These are phyloP conservation scores for Thalassophryne amazonica DNA, from an alignment of 2,797 vertebrate species.

Conservation along the genomic window DNA sequence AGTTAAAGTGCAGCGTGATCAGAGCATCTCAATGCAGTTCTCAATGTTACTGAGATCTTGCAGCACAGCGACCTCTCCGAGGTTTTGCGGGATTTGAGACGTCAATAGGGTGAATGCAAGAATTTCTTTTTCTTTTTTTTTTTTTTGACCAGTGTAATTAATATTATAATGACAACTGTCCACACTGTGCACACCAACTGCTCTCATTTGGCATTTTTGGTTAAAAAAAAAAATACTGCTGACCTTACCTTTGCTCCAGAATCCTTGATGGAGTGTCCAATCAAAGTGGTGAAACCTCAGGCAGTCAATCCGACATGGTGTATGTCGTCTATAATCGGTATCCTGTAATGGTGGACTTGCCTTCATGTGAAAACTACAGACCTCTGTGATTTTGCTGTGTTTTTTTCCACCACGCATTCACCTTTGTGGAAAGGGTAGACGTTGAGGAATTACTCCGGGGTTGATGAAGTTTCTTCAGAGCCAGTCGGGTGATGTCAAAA, in stretches of 20 bases:
- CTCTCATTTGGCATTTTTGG: conserved; percentile 8
- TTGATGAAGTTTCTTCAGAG: conserved; percentile 15
- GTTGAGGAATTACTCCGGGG: neutral
- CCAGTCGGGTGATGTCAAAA: neutral
- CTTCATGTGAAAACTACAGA: conserved; percentile 11
- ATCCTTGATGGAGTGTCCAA: conserved; percentile 47
- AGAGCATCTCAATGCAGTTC: too few relatives aligned
- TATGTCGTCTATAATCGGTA: conserved; percentile 45
- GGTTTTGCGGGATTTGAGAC: too few relatives aligned
- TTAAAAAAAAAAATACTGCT: conserved; percentile 2
- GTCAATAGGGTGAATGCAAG: too few relatives aligned
- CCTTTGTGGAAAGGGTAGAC: neutral
- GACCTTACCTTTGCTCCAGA: conserved; percentile 45
- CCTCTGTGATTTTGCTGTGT: neutral
- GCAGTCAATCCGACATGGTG: conserved; percentile 50
- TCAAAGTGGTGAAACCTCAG: conserved; percentile 53
- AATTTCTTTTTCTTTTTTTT: too few relatives aligned
- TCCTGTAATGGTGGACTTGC: conserved; percentile 48
- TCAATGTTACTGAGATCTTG: too few relatives aligned
- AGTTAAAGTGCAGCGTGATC: too few relatives aligned
- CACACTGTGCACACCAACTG: conserved; percentile 15
- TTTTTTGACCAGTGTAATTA: too few relatives aligned
- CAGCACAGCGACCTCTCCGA: too few relatives aligned
- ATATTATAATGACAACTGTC: conserved; percentile 7
- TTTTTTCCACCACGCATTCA: conserved; percentile 22